phyloP scores from a whole-genome alignment of 2,797 vertebrate genomes.

The Ispidina picta region DNA sequence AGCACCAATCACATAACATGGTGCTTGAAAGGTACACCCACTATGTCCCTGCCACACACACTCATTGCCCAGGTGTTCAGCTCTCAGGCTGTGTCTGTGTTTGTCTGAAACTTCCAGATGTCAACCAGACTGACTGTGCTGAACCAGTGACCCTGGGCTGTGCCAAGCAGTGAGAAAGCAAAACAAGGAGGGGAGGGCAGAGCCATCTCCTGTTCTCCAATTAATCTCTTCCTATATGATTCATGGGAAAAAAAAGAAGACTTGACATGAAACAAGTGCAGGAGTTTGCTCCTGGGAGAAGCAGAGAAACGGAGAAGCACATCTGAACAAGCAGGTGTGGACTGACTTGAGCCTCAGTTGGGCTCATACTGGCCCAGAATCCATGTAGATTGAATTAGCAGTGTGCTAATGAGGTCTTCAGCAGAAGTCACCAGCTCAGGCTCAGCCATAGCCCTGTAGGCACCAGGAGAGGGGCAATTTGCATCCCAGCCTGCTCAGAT shows the following conservation, averaged over 20 bases:
- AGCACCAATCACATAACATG: neutral
- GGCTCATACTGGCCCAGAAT: neutral
- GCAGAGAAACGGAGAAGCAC: constrained; percentile 22
- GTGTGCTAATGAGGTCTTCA: constrained; percentile 33
- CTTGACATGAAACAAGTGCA: constrained; percentile 21
- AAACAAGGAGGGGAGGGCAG: neutral
- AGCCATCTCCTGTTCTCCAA: neutral
- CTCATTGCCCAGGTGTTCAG: constrained; percentile 38
- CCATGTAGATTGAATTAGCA: neutral
- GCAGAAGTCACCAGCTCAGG: constrained; percentile 10
- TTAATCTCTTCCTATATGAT: constrained; percentile 1
- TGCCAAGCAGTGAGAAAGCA: neutral
- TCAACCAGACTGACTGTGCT: constrained; percentile 33
- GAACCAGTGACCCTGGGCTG: neutral
- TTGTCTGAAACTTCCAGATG: constrained; percentile 25
- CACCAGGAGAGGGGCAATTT: neutral
- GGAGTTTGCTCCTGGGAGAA: constrained; percentile 9
- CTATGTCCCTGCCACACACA: neutral
- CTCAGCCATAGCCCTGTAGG: neutral
- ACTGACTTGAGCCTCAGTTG: neutral
- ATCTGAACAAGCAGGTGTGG: constrained; percentile 56
- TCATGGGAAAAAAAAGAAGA: constrained; percentile 5
- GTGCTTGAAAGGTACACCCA: neutral
- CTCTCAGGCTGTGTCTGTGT: constrained; percentile 38
- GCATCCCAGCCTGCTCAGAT: neutral